Percentiles rank a stretch among this genome's conserved stretches.
phyloP scores from a whole-genome alignment of 1,140 invertebrate genomes.

The Leguminivora glycinivorella region DNA sequence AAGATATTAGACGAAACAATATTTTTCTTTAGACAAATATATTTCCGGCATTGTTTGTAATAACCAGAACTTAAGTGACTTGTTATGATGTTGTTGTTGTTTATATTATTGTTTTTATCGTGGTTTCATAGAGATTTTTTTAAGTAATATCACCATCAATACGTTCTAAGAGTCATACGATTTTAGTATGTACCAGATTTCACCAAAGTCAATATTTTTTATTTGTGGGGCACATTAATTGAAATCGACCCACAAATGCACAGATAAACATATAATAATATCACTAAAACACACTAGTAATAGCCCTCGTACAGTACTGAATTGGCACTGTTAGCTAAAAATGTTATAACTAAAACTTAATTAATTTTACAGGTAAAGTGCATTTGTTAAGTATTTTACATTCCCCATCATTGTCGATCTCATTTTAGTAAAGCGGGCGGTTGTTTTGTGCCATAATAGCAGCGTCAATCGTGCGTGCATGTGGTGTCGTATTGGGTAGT shows the following conservation, averaged over 20 bases:
- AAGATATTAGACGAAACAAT: too few relatives aligned
- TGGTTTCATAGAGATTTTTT: not conserved
- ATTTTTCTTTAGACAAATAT: too few relatives aligned
- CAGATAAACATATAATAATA: not conserved
- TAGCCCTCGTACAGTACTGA: conserved; percentile 14
- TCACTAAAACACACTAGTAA: not conserved
- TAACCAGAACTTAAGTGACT: too few relatives aligned
- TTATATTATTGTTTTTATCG: not conserved
- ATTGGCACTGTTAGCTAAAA: not conserved
- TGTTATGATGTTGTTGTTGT: not conserved
- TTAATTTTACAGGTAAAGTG: conserved; percentile 15
- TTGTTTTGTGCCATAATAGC: too few relatives aligned
- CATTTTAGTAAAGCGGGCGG: not conserved
- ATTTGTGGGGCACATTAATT: not conserved
- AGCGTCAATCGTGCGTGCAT: too few relatives aligned
- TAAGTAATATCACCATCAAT: conserved; percentile 3
- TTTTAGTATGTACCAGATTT: not conserved
- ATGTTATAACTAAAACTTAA: not conserved
- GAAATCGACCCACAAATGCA: too few relatives aligned
- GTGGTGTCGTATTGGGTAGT: too few relatives aligned
- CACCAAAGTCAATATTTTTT: not conserved
- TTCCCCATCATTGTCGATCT: conserved; percentile 8
- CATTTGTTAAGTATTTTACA: conserved; percentile 25
- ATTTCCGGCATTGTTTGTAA: too few relatives aligned
- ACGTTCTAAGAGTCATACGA: not conserved